phyloP scores from a whole-genome alignment of 2,888 invertebrate species.

The Yponomeuta plumbellus region DNA sequence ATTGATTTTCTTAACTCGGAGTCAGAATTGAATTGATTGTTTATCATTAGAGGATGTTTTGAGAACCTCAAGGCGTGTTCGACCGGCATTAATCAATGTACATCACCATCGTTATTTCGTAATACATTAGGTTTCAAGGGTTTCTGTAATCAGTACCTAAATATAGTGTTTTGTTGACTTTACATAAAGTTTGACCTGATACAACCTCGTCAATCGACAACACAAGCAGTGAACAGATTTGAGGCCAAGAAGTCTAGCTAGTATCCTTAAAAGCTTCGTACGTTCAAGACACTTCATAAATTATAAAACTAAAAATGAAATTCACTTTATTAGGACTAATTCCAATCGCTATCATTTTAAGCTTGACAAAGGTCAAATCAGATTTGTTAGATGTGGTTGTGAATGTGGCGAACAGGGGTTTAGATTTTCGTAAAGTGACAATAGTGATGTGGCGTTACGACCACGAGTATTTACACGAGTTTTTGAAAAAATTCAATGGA shows the following conservation, averaged over 20 bases:
- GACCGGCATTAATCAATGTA: neutral
- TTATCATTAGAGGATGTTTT: conserved; percentile 1
- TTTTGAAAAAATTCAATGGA: conserved; percentile 34
- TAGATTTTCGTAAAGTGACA: conserved; percentile 30
- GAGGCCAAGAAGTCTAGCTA: neutral
- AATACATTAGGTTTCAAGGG: neutral
- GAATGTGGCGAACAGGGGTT: conserved; percentile 35
- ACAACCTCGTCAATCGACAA: no score
- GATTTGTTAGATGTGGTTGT: conserved; percentile 27
- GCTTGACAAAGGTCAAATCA: neutral
- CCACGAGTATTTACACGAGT: conserved; percentile 27
- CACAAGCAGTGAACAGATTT: neutral
- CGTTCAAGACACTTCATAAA: neutral
- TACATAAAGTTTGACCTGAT: no score
- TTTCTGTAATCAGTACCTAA: no score
- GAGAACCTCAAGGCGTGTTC: neutral
- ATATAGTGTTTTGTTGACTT: neutral
- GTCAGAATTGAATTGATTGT: neutral
- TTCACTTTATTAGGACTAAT: neutral
- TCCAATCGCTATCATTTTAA: neutral
- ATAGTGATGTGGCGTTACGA: conserved; percentile 37
- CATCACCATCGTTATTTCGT: neutral
- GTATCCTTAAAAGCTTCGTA: neutral
- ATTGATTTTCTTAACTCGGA: neutral
- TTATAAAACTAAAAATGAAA: neutral